Evolutionary conservation across 1,140 invertebrate species (phyloP).

Genomic region (Leptoteleia sp.): DNA sequence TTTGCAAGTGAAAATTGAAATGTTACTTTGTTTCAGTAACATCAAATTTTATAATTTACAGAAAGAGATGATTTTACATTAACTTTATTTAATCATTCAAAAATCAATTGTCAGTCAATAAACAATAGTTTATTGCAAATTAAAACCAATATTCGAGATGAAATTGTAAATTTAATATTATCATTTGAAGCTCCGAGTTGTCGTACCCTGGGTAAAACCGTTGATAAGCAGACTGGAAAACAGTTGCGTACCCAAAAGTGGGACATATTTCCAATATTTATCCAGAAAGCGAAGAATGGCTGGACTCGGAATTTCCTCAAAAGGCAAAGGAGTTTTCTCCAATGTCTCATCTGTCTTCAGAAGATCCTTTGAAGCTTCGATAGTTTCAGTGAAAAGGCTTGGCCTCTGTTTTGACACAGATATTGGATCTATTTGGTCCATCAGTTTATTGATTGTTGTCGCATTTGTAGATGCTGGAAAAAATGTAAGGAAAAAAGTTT

Average conservation of each 20-base stretch:
- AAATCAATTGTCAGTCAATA: too few species aligned
- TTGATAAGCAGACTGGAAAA: constrained; percentile 83
- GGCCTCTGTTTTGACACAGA: constrained; percentile 9
- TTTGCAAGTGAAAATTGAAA: constrained; percentile 3
- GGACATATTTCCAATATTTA: constrained; percentile 83
- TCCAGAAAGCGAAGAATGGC: constrained; percentile 82
- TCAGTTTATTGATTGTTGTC: constrained; percentile 3
- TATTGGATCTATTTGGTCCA: constrained; percentile 17
- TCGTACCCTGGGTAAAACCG: constrained; percentile 82
- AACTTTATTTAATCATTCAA: too few species aligned
- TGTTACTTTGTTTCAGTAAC: neutral
- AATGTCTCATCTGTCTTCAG: neutral
- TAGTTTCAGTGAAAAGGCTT: constrained; percentile 15
- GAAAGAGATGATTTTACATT: too few species aligned
- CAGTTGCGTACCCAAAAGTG: constrained; percentile 84
- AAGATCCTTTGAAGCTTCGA: constrained; percentile 26
- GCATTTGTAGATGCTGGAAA: constrained; percentile 52
- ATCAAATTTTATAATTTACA: too few species aligned
- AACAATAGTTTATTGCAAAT: too few species aligned
- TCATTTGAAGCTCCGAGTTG: constrained; percentile 62
- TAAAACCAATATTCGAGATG: too few species aligned
- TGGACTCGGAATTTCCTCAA: constrained; percentile 85
- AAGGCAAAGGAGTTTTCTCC: constrained; percentile 74
- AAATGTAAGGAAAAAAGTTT: neutral
- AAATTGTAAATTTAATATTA: constrained; percentile 23